phyloP scores from a whole-genome alignment of 2,113 vertebrate species.

The Lophius piscatorius region DNA sequence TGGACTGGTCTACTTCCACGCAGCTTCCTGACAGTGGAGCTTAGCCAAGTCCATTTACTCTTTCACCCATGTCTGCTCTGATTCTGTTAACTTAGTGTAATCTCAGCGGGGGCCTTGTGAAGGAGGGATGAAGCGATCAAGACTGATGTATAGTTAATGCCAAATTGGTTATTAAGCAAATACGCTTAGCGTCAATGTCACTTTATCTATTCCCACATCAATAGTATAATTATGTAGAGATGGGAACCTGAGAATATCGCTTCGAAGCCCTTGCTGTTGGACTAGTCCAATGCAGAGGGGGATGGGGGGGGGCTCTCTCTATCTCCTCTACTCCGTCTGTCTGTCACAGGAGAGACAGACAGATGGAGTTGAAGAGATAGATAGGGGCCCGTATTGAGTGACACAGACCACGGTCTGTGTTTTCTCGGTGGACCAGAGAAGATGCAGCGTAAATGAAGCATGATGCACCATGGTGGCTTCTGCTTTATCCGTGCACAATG shows the following conservation, averaged over 20 bases:
- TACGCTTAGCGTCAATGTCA: conserved; percentile 2
- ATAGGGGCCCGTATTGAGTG: conserved; percentile 34
- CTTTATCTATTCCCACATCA: conserved; percentile 3
- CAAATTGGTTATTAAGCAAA: conserved; percentile 16
- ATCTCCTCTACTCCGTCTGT: conserved; percentile 23
- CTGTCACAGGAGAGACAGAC: conserved; percentile 19
- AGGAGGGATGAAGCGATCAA: conserved; percentile 4
- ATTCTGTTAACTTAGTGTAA: conserved; percentile 24
- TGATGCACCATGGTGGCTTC: conserved; percentile 51
- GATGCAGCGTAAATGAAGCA: conserved; percentile 73
- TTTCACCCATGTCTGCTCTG: conserved; percentile 13
- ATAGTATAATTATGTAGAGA: conserved; percentile 5
- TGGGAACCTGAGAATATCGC: conserved; percentile 9
- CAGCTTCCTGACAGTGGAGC: neutral
- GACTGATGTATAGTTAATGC: conserved; percentile 5
- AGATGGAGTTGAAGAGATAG: conserved; percentile 26
- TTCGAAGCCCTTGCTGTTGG: neutral
- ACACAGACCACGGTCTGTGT: conserved; percentile 72
- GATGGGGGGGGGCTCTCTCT: conserved; percentile 28
- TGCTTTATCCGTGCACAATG: conserved; percentile 48
- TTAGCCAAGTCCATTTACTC: conserved; percentile 17
- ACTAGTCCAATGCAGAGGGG: neutral
- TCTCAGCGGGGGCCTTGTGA: neutral
- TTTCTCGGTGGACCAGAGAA: conserved; percentile 79
- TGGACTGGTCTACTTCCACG: conserved; percentile 25